phyloP scores from a whole-genome alignment of 2,888 invertebrate species.

The Oligia latruncula region DNA sequence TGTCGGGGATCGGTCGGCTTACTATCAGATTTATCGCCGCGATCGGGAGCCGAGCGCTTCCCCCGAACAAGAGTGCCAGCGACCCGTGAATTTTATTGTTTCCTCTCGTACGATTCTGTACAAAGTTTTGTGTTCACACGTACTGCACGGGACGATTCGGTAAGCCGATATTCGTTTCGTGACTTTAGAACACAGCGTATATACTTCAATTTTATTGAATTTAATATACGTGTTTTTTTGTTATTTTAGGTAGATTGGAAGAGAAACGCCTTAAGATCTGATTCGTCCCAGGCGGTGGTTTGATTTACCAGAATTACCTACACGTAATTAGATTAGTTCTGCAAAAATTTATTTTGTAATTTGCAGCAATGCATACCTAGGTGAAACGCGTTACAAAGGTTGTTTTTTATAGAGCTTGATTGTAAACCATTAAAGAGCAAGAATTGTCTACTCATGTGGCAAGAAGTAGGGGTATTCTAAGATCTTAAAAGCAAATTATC shows the following conservation, averaged over 20 bases:
- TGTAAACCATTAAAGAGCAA: neutral
- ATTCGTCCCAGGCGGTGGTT: constrained; percentile 26
- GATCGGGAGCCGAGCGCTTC: constrained; percentile 70
- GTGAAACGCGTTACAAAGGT: constrained; percentile 3
- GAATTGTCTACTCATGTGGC: too few relatives aligned
- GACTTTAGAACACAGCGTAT: constrained; percentile 46
- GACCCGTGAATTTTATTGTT: constrained; percentile 88
- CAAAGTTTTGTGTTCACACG: constrained; percentile 81
- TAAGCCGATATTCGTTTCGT: constrained; percentile 78
- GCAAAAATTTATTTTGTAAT: constrained; percentile 27
- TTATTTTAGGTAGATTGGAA: constrained; percentile 16
- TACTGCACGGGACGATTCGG: constrained; percentile 66
- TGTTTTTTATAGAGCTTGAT: neutral
- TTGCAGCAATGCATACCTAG: constrained; percentile 1
- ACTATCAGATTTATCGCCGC: constrained; percentile 78
- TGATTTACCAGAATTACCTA: constrained; percentile 26
- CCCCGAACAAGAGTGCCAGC: constrained; percentile 71
- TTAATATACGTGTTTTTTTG: constrained; percentile 29
- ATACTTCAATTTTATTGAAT: constrained; percentile 33
- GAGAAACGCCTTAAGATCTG: neutral
- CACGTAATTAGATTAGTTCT: constrained; percentile 51
- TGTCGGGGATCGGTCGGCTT: constrained; percentile 76
- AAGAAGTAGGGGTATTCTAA: neutral
- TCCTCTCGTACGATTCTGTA: constrained; percentile 77
- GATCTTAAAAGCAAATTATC: neutral